Evolutionary conservation across 2,113 vertebrate species (phyloP).

Genomic region (Gallinago paraguaiae): DNA sequence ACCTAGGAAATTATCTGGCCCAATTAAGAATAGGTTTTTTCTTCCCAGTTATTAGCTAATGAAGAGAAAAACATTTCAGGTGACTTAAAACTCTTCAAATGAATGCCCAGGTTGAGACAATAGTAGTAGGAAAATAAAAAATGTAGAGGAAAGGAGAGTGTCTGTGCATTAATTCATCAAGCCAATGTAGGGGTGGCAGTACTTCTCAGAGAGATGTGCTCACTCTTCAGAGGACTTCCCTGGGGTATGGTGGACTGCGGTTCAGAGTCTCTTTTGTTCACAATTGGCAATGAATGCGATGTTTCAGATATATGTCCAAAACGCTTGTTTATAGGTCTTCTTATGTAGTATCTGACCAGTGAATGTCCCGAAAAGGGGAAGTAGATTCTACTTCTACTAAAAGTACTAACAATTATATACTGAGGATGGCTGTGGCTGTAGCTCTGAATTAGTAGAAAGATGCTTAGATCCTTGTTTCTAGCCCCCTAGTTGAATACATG

Average conservation of each 20-base stretch:
- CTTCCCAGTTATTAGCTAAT: not conserved
- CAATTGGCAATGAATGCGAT: not conserved
- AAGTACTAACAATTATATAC: not conserved
- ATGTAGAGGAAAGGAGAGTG: accelerated
- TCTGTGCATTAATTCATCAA: not conserved
- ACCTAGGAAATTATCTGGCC: not conserved
- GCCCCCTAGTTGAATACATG: not conserved
- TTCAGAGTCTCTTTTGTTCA: not conserved
- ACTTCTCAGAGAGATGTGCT: not conserved
- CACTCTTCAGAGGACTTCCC: not conserved
- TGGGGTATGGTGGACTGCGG: accelerated
- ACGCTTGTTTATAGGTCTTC: not conserved
- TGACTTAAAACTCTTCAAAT: not conserved
- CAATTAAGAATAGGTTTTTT: not conserved
- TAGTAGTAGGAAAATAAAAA: not conserved
- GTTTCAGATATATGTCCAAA: not conserved
- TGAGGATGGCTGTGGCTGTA: not conserved
- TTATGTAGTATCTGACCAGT: not conserved
- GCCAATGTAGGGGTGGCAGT: not conserved
- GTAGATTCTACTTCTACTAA: not conserved
- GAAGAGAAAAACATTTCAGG: not conserved
- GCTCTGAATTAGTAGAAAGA: not conserved
- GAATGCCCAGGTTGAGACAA: not conserved
- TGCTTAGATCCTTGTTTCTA: not conserved
- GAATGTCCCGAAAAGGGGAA: not conserved